phyloP scores from a whole-genome alignment of 2,888 invertebrate genomes.

The Lithodes maja region DNA sequence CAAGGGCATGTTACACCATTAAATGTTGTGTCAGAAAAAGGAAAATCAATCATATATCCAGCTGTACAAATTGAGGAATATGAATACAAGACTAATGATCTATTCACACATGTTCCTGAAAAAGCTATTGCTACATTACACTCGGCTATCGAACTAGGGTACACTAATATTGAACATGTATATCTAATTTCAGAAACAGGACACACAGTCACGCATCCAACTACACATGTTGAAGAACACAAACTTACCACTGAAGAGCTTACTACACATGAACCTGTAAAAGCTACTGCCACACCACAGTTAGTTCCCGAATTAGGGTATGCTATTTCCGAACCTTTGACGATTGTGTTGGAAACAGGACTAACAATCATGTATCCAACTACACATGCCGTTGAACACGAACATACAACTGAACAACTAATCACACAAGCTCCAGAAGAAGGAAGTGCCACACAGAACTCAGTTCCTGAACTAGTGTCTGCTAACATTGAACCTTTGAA shows the following conservation, averaged over 20 bases:
- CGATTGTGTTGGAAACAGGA: slow-evolving; percentile 2
- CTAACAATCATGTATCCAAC: not conserved
- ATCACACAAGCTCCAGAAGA: not conserved
- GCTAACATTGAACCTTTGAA: not conserved
- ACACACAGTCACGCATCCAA: not conserved
- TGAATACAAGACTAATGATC: slow-evolving; percentile 9
- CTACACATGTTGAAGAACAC: not conserved
- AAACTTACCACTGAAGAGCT: slow-evolving; percentile 5
- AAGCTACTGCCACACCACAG: not conserved
- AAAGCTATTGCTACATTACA: not conserved
- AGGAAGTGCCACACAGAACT: not conserved
- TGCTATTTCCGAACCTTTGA: slow-evolving; percentile 2
- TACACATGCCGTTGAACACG: slow-evolving; percentile 13
- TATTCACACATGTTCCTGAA: slow-evolving; percentile 3
- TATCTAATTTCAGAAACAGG: slow-evolving; percentile 27
- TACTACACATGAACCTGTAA: not conserved
- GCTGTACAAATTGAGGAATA: not conserved
- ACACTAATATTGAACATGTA: not conserved
- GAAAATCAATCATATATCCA: slow-evolving; percentile 17
- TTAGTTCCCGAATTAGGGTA: not conserved
- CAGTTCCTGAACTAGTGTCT: not conserved
- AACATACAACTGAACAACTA: slow-evolving; percentile 10
- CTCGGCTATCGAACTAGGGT: slow-evolving; percentile 9
- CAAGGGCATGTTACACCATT: not conserved
- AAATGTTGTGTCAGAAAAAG: slow-evolving; percentile 17